These are phyloP conservation scores for Narcine bancroftii DNA, from an alignment of 2,113 vertebrate genomes.

Conservation along the genomic window DNA sequence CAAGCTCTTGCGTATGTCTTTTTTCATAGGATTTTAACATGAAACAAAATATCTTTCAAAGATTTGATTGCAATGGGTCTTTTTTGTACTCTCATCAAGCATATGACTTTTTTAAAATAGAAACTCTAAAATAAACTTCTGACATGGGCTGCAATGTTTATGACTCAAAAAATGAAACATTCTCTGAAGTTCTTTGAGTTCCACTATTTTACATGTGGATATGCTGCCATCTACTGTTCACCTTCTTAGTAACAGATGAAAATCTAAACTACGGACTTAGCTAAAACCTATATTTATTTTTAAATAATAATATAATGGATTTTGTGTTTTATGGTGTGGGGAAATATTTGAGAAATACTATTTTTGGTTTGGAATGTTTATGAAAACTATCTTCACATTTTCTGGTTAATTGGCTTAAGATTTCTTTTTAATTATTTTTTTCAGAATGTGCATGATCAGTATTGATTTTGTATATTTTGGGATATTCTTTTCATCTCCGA, in stretches of 20 bases:
- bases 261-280: background rate
- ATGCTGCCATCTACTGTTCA: constrained; percentile 26
- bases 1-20: too few relatives aligned
- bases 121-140: too few relatives aligned
- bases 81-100: too few relatives aligned
- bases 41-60: too few relatives aligned
- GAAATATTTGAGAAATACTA: background rate
- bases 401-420: background rate
- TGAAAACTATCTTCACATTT: background rate
- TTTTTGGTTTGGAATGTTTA: background rate
- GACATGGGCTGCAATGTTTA: too few relatives aligned
- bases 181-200: too few relatives aligned
- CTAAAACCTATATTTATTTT: background rate
- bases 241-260: background rate
- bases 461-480: background rate
- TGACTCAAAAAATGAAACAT: too few relatives aligned
- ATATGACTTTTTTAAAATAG: too few relatives aligned
- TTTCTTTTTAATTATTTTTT: background rate
- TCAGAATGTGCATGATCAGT: background rate
- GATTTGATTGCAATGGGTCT: too few relatives aligned
- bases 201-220: too few relatives aligned
- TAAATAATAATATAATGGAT: background rate
- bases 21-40: too few relatives aligned
- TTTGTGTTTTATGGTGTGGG: background rate
- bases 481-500: background rate